A percentile compares a stretch with the other conserved stretches of the same genome.
Evolutionary conservation across 2,888 invertebrate genomes (phyloP).

Genomic region (Aquatica leii): DNA sequence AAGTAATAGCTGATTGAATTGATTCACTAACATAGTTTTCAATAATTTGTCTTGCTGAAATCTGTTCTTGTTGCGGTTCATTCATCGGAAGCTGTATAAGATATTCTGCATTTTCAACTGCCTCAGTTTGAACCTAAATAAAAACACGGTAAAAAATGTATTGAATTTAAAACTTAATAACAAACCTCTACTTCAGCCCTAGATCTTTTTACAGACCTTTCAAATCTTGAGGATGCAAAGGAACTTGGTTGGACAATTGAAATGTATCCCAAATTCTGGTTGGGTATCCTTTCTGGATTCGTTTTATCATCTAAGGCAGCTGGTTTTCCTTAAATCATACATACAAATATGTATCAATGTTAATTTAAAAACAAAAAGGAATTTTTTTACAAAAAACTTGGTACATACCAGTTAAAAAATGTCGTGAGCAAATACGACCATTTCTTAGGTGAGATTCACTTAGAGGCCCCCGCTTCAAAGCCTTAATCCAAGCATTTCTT

Average conservation of each 20-base stretch:
- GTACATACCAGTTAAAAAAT: neutral
- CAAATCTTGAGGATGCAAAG: neutral
- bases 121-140: neutral
- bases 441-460: no score
- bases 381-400: neutral
- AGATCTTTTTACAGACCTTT: neutral
- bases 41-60: no score
- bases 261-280: neutral
- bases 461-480: neutral
- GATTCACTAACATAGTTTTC: neutral
- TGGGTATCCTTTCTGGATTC: neutral
- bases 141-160: neutral
- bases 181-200: neutral
- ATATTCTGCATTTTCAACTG: no score
- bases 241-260: neutral
- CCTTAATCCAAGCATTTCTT: neutral
- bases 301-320: no score
- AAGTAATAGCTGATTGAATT: neutral
- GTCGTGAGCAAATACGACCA: neutral
- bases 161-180: no score
- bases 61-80: no score
- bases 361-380: neutral
- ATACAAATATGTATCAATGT: neutral
- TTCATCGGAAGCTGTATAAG: no score
- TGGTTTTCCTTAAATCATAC: neutral